Percentiles rank a stretch among this genome's conserved stretches.
phyloP scores from a whole-genome alignment of 2,888 invertebrate species.

The Ephialtes manifestator region DNA sequence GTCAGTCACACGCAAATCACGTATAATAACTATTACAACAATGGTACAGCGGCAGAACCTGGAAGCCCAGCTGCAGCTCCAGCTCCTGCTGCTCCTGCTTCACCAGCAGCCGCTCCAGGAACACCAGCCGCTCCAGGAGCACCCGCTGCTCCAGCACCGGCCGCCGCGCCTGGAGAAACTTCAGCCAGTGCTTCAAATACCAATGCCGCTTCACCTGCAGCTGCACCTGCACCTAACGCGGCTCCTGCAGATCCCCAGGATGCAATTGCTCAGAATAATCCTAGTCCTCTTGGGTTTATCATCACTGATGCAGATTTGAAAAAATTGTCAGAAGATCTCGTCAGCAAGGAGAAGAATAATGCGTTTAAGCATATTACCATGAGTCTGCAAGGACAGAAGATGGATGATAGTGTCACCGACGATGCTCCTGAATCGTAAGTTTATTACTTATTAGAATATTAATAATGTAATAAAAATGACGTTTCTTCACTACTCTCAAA shows the following conservation, averaged over 20 bases:
- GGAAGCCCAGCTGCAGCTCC: conserved; percentile 53
- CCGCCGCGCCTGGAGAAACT: conserved; percentile 28
- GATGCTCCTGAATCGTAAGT: conserved; percentile 93
- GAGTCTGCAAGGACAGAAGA: conserved; percentile 92
- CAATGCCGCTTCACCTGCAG: conserved; percentile 60
- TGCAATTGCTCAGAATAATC: conserved; percentile 70
- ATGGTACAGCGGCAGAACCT: conserved; percentile 74
- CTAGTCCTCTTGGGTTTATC: conserved; percentile 81
- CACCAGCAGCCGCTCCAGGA: conserved; percentile 64
- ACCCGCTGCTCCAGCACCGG: conserved; percentile 60
- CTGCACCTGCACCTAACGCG: conserved; percentile 46
- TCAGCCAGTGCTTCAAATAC: conserved; percentile 34
- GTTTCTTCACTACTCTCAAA: too few relatives aligned
- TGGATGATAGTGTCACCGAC: conserved; percentile 90
- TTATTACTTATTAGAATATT: background rate
- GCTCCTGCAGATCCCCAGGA: conserved; percentile 59
- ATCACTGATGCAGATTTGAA: conserved; percentile 89
- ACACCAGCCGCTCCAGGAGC: conserved; percentile 62
- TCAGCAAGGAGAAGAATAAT: conserved; percentile 91
- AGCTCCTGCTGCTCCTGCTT: conserved; percentile 51
- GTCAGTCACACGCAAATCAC: conserved; percentile 81
- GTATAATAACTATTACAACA: conserved; percentile 84
- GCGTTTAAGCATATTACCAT: conserved; percentile 90
- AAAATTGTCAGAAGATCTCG: conserved; percentile 90
- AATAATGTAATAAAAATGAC: too few relatives aligned